A percentile compares a stretch with the other conserved stretches of the same genome.
phyloP scores from a whole-genome alignment of 2,797 vertebrate genomes.

The Vireo griseus region DNA sequence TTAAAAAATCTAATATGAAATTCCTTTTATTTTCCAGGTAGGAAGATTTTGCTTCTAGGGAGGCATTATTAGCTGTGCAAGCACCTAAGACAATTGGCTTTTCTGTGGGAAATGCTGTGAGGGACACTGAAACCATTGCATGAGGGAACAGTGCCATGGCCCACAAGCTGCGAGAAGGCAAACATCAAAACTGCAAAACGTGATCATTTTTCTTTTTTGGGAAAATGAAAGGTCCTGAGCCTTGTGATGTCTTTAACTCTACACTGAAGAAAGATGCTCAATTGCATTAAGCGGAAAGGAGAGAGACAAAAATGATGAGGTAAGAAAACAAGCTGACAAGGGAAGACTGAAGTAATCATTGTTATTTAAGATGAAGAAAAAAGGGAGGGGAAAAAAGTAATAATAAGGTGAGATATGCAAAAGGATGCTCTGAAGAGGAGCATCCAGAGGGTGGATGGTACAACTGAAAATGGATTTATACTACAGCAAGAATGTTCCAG shows the following conservation, averaged over 20 bases:
- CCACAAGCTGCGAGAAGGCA: neutral
- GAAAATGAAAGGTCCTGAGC: neutral
- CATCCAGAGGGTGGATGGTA: neutral
- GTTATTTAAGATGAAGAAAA: neutral
- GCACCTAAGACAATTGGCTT: neutral
- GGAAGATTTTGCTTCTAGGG: neutral
- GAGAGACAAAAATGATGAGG: neutral
- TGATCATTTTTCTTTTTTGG: neutral
- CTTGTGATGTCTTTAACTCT: neutral
- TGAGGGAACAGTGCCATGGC: neutral
- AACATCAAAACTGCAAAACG: neutral
- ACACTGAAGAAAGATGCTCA: neutral
- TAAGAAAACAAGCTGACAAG: neutral
- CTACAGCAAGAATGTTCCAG: neutral
- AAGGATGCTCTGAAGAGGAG: neutral
- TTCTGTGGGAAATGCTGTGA: neutral
- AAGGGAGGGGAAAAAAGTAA: fast-evolving
- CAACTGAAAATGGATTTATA: neutral
- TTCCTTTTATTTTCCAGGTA: neutral
- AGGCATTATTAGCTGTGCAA: neutral
- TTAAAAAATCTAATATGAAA: neutral
- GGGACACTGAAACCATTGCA: neutral
- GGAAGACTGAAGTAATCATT: neutral
- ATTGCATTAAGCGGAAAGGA: neutral
- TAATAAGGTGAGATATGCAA: neutral